Conservation (phyloP, 2,888 invertebrate genomes). For the Leucoma salicis region DNA sequence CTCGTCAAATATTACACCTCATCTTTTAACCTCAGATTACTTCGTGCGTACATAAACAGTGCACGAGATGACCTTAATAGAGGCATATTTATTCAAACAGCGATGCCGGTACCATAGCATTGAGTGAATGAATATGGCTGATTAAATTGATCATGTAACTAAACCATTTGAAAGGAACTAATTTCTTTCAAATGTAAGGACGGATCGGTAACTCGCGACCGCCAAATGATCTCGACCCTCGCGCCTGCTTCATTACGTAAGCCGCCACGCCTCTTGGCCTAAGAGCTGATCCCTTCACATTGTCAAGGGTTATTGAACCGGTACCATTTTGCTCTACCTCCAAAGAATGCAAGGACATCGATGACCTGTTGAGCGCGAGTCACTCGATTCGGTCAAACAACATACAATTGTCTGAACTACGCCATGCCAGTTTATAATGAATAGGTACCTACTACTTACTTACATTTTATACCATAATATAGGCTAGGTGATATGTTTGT, state of each 20-base stretch:
- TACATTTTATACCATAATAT: constrained; percentile 4
- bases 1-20: constrained; percentile 62
- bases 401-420: constrained; percentile 5
- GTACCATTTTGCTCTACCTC: constrained; percentile 66
- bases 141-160: constrained; percentile 10
- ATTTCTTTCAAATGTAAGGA: constrained; percentile 23
- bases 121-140: constrained; percentile 20
- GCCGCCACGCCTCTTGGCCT: constrained; percentile 56
- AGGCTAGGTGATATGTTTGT: too few relatives aligned
- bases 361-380: constrained; percentile 49
- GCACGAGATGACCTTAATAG: constrained; percentile 68
- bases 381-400: constrained; percentile 21
- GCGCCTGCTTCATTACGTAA: constrained; percentile 63
- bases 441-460: too few relatives aligned
- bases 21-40: constrained; percentile 52
- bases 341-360: constrained; percentile 75
- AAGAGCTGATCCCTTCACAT: constrained; percentile 71
- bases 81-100: constrained; percentile 59
- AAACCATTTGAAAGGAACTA: constrained; percentile 10
- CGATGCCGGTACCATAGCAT: constrained; percentile 38
- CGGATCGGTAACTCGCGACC: constrained; percentile 39
- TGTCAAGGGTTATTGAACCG: constrained; percentile 73
- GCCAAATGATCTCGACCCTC: constrained; percentile 57
- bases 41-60: constrained; percentile 56
- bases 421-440: too few relatives aligned